Base-by-base conservation (phyloP, 2,113 vertebrate genomes). In the Cranoglanis bouderius region DNA sequence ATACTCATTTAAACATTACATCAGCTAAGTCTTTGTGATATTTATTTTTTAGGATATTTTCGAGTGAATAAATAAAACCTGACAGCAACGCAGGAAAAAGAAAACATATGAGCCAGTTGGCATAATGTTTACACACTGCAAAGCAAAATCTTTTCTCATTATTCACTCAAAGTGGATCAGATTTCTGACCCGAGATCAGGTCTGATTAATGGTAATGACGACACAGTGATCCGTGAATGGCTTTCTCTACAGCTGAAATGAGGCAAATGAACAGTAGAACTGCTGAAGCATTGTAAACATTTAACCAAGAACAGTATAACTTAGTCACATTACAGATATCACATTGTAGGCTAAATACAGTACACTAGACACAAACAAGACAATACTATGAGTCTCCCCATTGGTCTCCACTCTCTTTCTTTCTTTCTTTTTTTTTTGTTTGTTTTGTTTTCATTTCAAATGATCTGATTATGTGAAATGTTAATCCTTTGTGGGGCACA, bases 331-430 rank as follows among this genome's bases (percentile, higher is more conserved):
- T 86, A 78, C 32, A 85, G 2, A 80, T 43, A 80, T 88, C 16
- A 77, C 81, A 84, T 12, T 59, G 21, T 85, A 32, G 46, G 29
- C 29, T 46, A 53, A 77, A 86, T 57, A 90, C 77, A 61, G 24
- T 85, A 24, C 77, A 61, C n/a, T 85, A 24, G 12, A 65, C 57
- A 90, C 82, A 87, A 85, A 65, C 10, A 88, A 86, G 29, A 46
- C 38, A 78, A 89, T 82, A 61, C 55, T 89, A 83, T 70, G 85
- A 77, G 63, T 75, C 6, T 59, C 63, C 35, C 77, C 90, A 87
- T 18, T 67, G 85, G 82, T 88, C 87, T 89, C 43, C 82, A 85
- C 43, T 40, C 3, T 80, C 19, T 59, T 24, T 57, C 19, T 82
- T 38, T 6, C 12, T 26, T 38, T 83, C n/a, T n/a, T n/a, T n/a